These are phyloP conservation scores for Pimephales promelas DNA, from an alignment of 2,113 vertebrate species.

Conservation along the genomic window DNA sequence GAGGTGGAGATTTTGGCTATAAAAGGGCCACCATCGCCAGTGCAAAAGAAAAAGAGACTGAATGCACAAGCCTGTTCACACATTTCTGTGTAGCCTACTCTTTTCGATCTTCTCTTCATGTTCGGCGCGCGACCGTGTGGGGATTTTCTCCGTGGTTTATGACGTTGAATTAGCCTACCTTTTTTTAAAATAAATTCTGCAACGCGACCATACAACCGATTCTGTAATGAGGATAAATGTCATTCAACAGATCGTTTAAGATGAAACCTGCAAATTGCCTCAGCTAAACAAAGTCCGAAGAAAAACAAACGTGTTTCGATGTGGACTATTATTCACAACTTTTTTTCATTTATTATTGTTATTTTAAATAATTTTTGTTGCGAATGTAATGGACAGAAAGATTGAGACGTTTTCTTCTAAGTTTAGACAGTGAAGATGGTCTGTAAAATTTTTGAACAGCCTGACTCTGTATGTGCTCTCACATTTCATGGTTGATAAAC, in stretches of 20 bases:
- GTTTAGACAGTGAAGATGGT: constrained; percentile 12
- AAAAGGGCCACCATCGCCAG: constrained; percentile 67
- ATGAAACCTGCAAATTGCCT: not conserved
- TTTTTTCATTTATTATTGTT: not conserved
- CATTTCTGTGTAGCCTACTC: not conserved
- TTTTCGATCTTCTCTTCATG: not conserved
- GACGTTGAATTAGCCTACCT: not conserved
- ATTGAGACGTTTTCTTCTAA: not conserved
- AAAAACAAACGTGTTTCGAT: not conserved
- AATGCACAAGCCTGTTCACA: not conserved
- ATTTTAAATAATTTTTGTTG: not conserved
- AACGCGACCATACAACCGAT: not conserved
- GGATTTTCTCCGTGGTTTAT: not conserved
- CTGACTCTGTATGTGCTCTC: constrained; percentile 42
- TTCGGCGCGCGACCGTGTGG: not conserved
- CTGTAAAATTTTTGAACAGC: constrained; percentile 42
- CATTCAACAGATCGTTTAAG: not conserved
- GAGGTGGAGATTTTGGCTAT: constrained; percentile 76
- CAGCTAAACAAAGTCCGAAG: not conserved
- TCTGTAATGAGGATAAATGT: not conserved
- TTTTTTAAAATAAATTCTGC: not conserved
- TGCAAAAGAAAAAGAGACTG: not conserved
- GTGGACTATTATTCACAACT: not conserved
- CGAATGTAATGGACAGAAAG: not conserved
- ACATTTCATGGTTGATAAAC: constrained; percentile 36